A percentile compares a stretch with the other conserved stretches of the same genome.
Evolutionary conservation across 2,888 invertebrate genomes (phyloP).

Genomic region (Tenthredo livida): DNA sequence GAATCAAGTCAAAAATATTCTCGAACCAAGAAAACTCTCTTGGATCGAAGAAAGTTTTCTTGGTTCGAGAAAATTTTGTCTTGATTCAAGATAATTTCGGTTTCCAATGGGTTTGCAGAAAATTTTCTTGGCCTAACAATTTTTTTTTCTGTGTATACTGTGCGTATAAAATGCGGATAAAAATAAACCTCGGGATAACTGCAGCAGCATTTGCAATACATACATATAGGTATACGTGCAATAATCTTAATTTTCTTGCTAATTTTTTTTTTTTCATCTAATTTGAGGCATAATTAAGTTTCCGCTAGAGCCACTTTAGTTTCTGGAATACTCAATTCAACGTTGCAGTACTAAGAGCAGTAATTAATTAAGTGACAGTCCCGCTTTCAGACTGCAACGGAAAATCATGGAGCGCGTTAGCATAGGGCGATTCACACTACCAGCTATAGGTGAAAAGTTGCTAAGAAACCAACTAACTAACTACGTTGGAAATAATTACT

Average conservation of each 20-base stretch:
- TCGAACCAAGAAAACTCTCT: no score
- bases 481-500: slow-evolving; percentile 37
- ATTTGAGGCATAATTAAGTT: neutral
- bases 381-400: neutral
- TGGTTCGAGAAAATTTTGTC: no score
- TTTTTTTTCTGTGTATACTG: no score
- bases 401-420: neutral
- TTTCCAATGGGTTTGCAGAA: no score
- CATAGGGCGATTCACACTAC: neutral
- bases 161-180: neutral
- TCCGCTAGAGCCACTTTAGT: neutral
- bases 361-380: slow-evolving; percentile 31
- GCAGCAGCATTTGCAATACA: neutral
- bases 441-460: slow-evolving; percentile 23
- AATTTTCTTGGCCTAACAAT: no score
- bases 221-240: neutral
- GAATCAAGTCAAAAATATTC: no score
- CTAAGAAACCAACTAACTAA: slow-evolving; percentile 36
- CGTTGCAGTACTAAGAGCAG: neutral
- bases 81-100: no score
- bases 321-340: slow-evolving; percentile 18
- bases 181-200: neutral
- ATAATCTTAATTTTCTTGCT: neutral
- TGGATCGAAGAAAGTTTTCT: no score
- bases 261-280: neutral